Conservation (phyloP, 2,888 invertebrate genomes). For the Gibbula magus region DNA sequence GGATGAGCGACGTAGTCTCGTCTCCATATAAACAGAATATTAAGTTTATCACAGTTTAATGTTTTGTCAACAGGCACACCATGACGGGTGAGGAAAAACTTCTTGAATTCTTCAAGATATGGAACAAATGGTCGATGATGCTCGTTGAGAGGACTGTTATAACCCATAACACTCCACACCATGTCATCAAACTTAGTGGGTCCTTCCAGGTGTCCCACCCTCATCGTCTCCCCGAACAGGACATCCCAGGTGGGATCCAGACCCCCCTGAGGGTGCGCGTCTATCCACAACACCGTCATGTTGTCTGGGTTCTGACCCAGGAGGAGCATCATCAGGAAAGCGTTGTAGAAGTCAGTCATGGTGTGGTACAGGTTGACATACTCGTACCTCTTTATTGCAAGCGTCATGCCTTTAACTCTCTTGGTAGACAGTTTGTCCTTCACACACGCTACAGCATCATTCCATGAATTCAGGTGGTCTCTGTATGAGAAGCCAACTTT, state of each 20-base stretch:
- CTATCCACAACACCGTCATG: constrained; percentile 66
- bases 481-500: constrained; percentile 37
- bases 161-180: constrained; percentile 68
- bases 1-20: constrained; percentile 73
- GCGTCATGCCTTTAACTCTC: constrained; percentile 42
- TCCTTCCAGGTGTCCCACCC: constrained; percentile 53
- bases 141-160: constrained; percentile 66
- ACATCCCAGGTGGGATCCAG: constrained; percentile 67
- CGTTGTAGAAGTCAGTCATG: constrained; percentile 68
- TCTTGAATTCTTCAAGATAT: constrained; percentile 65
- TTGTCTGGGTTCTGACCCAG: constrained; percentile 52
- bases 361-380: constrained; percentile 71
- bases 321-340: constrained; percentile 58
- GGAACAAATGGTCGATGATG: constrained; percentile 56
- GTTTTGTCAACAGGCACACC: constrained; percentile 33
- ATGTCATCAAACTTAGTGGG: constrained; percentile 53
- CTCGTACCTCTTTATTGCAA: constrained; percentile 66
- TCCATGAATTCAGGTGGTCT: constrained; percentile 51
- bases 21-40: constrained; percentile 71
- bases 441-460: constrained; percentile 19
- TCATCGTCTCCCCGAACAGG: constrained; percentile 64
- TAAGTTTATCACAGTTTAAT: constrained; percentile 60
- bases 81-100: constrained; percentile 64
- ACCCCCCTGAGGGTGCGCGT: constrained; percentile 69
- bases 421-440: not conserved